A percentile compares a stretch with the other conserved stretches of the same genome.
phyloP scores from a whole-genome alignment of 1,140 invertebrate genomes.

The Zaprionus africanus region DNA sequence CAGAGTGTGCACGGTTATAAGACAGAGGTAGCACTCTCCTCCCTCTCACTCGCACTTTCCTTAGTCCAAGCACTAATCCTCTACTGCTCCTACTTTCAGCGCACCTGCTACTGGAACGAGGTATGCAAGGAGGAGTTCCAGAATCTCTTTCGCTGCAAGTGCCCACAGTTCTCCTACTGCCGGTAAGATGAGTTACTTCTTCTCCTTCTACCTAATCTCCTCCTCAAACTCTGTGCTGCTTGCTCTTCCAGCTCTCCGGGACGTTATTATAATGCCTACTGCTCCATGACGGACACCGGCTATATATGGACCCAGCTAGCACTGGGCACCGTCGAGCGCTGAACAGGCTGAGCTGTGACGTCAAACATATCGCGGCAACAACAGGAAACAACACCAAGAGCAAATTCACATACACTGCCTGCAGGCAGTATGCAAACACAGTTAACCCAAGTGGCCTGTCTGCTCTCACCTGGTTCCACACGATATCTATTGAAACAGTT shows the following conservation, averaged over 20 bases:
- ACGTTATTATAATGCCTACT: slow-evolving; percentile 95
- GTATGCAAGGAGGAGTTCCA: slow-evolving; percentile 96
- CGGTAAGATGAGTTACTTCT: slow-evolving; percentile 84
- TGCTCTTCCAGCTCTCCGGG: slow-evolving; percentile 87
- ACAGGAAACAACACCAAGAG: slow-evolving; percentile 24
- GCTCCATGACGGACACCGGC: slow-evolving; percentile 94
- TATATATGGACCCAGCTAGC: slow-evolving; percentile 92
- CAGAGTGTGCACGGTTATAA: slow-evolving; percentile 91
- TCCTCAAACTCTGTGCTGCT: slow-evolving; percentile 1
- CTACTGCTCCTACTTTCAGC: slow-evolving; percentile 85
- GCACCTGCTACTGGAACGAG: slow-evolving; percentile 97
- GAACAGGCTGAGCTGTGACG: slow-evolving; percentile 39
- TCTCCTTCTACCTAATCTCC: neutral
- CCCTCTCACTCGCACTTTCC: neutral
- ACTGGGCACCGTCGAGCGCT: slow-evolving; percentile 81
- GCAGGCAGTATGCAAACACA: slow-evolving; percentile 52
- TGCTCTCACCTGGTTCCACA: slow-evolving; percentile 6
- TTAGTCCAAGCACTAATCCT: neutral
- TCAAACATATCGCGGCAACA: slow-evolving; percentile 49
- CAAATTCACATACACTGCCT: slow-evolving; percentile 57
- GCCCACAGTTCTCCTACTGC: slow-evolving; percentile 94
- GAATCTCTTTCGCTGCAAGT: slow-evolving; percentile 93
- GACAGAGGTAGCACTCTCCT: slow-evolving; percentile 87
- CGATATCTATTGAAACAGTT: slow-evolving; percentile 26
- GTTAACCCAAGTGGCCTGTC: slow-evolving; percentile 29